Conservation (phyloP, 1,140 invertebrate species). For the Drosophila setifemur region DNA sequence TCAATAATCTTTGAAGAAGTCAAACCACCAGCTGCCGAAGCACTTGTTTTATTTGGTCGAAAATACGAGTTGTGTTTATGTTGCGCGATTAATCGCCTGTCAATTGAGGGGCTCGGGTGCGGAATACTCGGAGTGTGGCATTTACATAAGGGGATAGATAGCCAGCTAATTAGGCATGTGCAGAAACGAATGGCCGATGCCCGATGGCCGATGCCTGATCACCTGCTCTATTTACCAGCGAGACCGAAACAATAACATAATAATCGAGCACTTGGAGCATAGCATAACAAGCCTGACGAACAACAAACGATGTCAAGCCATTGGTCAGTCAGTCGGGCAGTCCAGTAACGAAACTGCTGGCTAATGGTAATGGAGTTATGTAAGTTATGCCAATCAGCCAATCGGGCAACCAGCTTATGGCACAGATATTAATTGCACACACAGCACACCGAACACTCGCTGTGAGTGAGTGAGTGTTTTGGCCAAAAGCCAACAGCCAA, state of each 20-base stretch:
- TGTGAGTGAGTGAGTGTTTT: slow-evolving; percentile 26
- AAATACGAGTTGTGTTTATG: neutral
- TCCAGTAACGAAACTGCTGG: slow-evolving; percentile 44
- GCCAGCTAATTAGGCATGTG: slow-evolving; percentile 15
- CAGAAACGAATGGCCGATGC: slow-evolving; percentile 13
- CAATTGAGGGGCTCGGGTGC: no score
- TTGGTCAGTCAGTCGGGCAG: slow-evolving; percentile 37
- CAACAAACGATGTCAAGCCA: slow-evolving; percentile 32
- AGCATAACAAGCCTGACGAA: slow-evolving; percentile 15
- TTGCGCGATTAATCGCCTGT: slow-evolving; percentile 15
- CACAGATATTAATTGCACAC: slow-evolving; percentile 75
- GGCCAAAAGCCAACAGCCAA: no score
- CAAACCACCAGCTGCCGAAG: slow-evolving; percentile 12
- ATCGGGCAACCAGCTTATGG: slow-evolving; percentile 54
- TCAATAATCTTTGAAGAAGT: slow-evolving; percentile 28
- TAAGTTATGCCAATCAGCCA: slow-evolving; percentile 71
- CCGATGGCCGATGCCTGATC: slow-evolving; percentile 2
- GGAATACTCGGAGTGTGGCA: neutral
- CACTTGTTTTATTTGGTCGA: neutral
- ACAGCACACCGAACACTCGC: slow-evolving; percentile 28
- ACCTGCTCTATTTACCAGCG: slow-evolving; percentile 52
- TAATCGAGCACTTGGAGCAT: slow-evolving; percentile 48
- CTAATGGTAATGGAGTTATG: slow-evolving; percentile 59
- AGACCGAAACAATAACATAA: slow-evolving; percentile 47
- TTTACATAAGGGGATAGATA: slow-evolving; percentile 25